Percentiles rank a stretch among this genome's conserved stretches.
These are phyloP conservation scores for Chelon auratus DNA, from an alignment of 2,797 vertebrate genomes.

Conservation along the genomic window DNA sequence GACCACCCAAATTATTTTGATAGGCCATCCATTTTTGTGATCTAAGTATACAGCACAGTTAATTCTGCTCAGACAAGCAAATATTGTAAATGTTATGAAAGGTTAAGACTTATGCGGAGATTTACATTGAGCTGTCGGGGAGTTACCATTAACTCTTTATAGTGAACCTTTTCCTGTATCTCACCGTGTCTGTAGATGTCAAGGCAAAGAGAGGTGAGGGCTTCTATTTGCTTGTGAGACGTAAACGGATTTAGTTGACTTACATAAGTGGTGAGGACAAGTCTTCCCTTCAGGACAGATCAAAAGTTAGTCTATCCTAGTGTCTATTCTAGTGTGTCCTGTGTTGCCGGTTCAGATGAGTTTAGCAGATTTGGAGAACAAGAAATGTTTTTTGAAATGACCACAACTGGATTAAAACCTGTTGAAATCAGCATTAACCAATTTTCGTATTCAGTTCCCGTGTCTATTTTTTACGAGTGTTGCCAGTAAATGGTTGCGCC, in stretches of 20 bases:
- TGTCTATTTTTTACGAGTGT: slow-evolving; percentile 1
- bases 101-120: not conserved
- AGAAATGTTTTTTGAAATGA: slow-evolving; percentile 31
- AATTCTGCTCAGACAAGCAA: not conserved
- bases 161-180: not conserved
- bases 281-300: slow-evolving; percentile 51
- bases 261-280: slow-evolving; percentile 29
- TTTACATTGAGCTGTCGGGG: not conserved
- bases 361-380: slow-evolving; percentile 11
- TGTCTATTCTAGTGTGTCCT: slow-evolving; percentile 16
- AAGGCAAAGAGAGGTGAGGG: slow-evolving; percentile 29
- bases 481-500: slow-evolving; percentile 6
- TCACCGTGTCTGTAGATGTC: slow-evolving; percentile 28
- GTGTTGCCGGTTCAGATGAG: slow-evolving; percentile 42
- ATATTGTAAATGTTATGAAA: not conserved
- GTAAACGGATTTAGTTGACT: slow-evolving; percentile 39
- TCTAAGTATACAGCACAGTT: not conserved
- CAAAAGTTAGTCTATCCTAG: slow-evolving; percentile 40
- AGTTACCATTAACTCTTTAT: not conserved
- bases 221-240: slow-evolving; percentile 32
- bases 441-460: slow-evolving; percentile 8
- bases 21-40: not conserved
- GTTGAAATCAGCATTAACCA: slow-evolving; percentile 32
- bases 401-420: slow-evolving; percentile 38
- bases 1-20: not conserved